Percentiles rank a stretch among this genome's conserved stretches.
Evolutionary conservation across 92 coral and sea anemone species (phyloP).

Genomic region (Virgularia gustaviana): DNA sequence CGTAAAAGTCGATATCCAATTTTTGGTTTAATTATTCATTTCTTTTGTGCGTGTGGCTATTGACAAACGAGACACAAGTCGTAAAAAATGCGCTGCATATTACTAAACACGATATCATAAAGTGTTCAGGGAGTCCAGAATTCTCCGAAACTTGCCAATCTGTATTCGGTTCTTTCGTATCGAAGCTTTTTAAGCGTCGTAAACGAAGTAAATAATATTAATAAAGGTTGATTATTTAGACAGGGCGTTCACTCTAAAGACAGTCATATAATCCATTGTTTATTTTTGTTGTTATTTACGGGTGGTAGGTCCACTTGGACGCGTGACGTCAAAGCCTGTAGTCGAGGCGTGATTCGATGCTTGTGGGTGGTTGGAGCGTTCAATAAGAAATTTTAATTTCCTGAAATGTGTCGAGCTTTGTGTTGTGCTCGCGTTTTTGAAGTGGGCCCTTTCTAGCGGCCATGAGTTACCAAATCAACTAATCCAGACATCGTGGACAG

Average conservation of each 20-base stretch:
- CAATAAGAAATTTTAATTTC: constrained; percentile 14
- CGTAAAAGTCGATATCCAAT: too few species aligned
- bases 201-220: background rate
- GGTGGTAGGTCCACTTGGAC: constrained; percentile 54
- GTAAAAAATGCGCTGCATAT: too few species aligned
- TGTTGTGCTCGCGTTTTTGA: too few species aligned
- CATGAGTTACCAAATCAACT: too few species aligned
- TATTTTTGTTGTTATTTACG: constrained; percentile 99
- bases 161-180: constrained; percentile 23
- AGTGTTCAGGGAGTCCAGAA: too few species aligned
- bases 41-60: too few species aligned
- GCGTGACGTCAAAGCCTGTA: constrained; percentile 28
- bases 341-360: constrained; percentile 14
- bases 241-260: background rate
- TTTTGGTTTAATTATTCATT: too few species aligned
- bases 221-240: background rate
- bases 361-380: constrained; percentile 31
- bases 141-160: background rate
- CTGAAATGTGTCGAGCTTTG: background rate
- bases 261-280: constrained; percentile 68
- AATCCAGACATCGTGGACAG: too few species aligned
- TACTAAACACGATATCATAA: too few species aligned
- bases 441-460: too few species aligned
- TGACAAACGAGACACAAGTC: too few species aligned
- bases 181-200: background rate